Percentiles rank a stretch among this genome's conserved stretches.
Evolutionary conservation across 2,888 invertebrate species (phyloP).

Genomic region (Invenusta paracnida): DNA sequence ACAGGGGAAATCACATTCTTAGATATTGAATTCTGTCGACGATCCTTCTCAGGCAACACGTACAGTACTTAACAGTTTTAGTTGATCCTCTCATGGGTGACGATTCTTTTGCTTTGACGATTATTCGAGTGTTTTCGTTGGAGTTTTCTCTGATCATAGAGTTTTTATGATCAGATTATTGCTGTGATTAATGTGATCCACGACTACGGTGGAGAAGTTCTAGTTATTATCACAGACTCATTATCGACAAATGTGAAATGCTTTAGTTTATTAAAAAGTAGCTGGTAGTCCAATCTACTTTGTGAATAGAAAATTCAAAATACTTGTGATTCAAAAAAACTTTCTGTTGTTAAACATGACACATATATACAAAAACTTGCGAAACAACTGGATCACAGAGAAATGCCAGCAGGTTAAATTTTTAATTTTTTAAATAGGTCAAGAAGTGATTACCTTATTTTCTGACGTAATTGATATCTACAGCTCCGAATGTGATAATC

Average conservation of each 20-base stretch:
- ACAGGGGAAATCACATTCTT: background rate
- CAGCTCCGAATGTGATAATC: no score
- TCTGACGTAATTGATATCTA: background rate
- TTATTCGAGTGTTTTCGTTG: background rate
- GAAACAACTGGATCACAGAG: background rate
- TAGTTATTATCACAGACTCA: background rate
- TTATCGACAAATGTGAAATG: background rate
- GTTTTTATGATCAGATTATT: background rate
- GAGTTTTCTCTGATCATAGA: no score
- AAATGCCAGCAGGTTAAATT: background rate
- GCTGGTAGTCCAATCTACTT: no score
- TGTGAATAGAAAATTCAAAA: background rate
- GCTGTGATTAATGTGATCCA: background rate
- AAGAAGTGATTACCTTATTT: background rate
- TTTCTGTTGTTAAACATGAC: background rate
- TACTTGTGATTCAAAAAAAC: background rate
- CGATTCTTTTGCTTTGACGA: background rate
- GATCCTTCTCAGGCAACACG: background rate
- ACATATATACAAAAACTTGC: background rate
- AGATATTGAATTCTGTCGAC: conserved; percentile 4
- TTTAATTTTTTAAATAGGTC: background rate
- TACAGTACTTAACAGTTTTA: background rate
- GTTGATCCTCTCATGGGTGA: conserved; percentile 2
- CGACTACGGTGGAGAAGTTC: background rate
- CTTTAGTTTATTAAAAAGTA: background rate